Evolutionary conservation across 1,140 invertebrate genomes (phyloP), one percentile per base, ranked within the genome.

Genomic region (Psilanteris sp.): DNA sequence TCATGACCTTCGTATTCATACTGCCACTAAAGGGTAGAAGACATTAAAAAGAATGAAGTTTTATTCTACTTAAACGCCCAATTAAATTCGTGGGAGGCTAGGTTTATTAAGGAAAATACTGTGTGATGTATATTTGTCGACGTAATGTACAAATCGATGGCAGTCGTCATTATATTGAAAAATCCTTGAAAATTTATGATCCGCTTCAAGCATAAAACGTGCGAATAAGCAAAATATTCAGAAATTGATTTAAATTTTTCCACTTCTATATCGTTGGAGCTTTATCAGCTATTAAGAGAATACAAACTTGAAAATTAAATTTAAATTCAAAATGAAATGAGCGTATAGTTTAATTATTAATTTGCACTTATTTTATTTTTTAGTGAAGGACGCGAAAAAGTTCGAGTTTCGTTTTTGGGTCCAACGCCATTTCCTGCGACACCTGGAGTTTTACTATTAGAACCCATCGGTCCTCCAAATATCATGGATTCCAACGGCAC

Each of bases 311-410:
- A n/a, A n/a, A n/a, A n/a, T n/a, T n/a, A n/a, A n/a, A n/a, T n/a
- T n/a, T n/a, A n/a, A n/a, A n/a, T n/a, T n/a, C n/a, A n/a, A n/a
- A n/a, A n/a, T n/a, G n/a, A n/a, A n/a, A n/a, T n/a, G n/a, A n/a
- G n/a, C n/a, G n/a, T n/a, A n/a, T 20, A 34, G 22, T 36, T 54
- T 34, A 34, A 9, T 18, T 6, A 16, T 29, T 44, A 9, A 18
- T 9, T 48, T 7, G 8, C 2, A 26, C 8, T 52, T 26, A 0
- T 29, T 67, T 48, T 24, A 54, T 14, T 62, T 83, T 85, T 43
- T 80, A 88, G 87, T 48, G 86, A 88, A 78, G 87, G 87, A 55
- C 83, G 87, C 73, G 87, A 89, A 77, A 87, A 85, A 80, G 87
- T 88, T 57, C 85, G 87, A 36, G 87, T 88, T 3, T 86, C 87